These are phyloP conservation scores for Charanyca ferruginea DNA, from an alignment of 2,888 invertebrate genomes.

Conservation along the genomic window DNA sequence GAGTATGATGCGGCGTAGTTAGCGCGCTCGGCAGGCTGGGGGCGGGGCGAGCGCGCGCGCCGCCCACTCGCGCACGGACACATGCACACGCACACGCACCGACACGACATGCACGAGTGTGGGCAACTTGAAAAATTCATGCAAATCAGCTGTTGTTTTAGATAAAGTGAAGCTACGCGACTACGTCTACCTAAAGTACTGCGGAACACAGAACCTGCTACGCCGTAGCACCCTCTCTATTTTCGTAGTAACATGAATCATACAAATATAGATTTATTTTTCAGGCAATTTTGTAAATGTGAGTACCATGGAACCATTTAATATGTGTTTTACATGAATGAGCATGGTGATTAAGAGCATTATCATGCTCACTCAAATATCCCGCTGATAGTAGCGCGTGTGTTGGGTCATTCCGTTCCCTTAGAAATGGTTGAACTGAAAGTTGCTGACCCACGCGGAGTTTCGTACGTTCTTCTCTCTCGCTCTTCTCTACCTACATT, in stretches of 20 bases:
- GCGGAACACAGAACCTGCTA: slow-evolving; percentile 57
- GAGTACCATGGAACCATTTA: too few relatives aligned
- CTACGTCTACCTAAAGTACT: slow-evolving; percentile 42
- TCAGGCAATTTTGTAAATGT: slow-evolving; percentile 16
- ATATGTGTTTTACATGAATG: too few relatives aligned
- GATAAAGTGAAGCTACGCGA: slow-evolving; percentile 56
- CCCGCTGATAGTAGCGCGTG: too few relatives aligned
- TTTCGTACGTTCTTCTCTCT: too few relatives aligned
- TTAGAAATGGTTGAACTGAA: too few relatives aligned
- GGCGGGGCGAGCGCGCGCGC: slow-evolving; percentile 70
- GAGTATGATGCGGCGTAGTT: slow-evolving; percentile 9
- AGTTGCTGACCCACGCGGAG: too few relatives aligned
- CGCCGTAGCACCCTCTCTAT: slow-evolving; percentile 54
- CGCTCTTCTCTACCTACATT: too few relatives aligned
- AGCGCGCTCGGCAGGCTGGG: slow-evolving; percentile 26
- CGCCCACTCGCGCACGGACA: slow-evolving; percentile 49
- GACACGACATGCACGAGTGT: slow-evolving; percentile 19
- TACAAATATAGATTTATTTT: slow-evolving; percentile 1
- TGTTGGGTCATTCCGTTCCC: too few relatives aligned
- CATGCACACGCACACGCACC: slow-evolving; percentile 12
- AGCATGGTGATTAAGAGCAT: too few relatives aligned
- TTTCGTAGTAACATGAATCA: slow-evolving; percentile 15
- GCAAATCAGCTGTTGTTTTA: slow-evolving; percentile 66
- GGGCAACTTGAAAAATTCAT: slow-evolving; percentile 51
- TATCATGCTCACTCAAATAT: too few relatives aligned